phyloP scores from a whole-genome alignment of 2,888 invertebrate species.

The Oligia latruncula region DNA sequence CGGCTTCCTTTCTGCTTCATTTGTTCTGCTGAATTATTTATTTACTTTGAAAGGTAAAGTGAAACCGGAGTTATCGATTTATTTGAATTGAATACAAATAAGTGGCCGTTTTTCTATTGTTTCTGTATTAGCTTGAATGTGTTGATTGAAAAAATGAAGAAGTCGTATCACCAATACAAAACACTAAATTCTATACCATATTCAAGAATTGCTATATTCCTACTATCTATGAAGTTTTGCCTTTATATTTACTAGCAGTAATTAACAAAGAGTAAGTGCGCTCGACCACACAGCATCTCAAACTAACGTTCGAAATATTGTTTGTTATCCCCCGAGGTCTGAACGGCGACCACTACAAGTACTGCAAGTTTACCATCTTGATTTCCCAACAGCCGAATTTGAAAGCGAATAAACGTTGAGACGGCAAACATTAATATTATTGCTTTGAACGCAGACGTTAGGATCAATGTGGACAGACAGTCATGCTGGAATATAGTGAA shows the following conservation, averaged over 20 bases:
- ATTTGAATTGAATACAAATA: constrained; percentile 31
- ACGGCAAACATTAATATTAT: constrained; percentile 70
- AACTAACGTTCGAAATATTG: constrained; percentile 69
- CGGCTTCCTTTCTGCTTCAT: constrained; percentile 72
- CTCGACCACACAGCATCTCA: constrained; percentile 64
- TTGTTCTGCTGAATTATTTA: constrained; percentile 71
- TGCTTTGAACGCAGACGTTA: constrained; percentile 59
- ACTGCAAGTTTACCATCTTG: constrained; percentile 83
- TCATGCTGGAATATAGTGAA: constrained; percentile 3
- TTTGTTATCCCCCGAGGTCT: constrained; percentile 74
- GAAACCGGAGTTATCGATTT: constrained; percentile 37
- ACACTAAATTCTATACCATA: not conserved
- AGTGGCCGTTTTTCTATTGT: not conserved
- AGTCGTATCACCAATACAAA: not conserved
- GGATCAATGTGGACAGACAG: constrained; percentile 49
- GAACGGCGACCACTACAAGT: constrained; percentile 76
- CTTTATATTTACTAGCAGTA: constrained; percentile 34
- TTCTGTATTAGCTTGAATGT: not conserved
- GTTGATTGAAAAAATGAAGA: not conserved
- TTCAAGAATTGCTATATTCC: not conserved
- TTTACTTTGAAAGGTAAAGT: constrained; percentile 53
- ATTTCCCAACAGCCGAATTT: constrained; percentile 87
- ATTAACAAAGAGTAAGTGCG: constrained; percentile 53
- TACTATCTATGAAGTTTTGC: not conserved
- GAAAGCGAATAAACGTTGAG: constrained; percentile 78